Conservation (phyloP, 2,888 invertebrate species). For the Boloria euphrosyne region DNA sequence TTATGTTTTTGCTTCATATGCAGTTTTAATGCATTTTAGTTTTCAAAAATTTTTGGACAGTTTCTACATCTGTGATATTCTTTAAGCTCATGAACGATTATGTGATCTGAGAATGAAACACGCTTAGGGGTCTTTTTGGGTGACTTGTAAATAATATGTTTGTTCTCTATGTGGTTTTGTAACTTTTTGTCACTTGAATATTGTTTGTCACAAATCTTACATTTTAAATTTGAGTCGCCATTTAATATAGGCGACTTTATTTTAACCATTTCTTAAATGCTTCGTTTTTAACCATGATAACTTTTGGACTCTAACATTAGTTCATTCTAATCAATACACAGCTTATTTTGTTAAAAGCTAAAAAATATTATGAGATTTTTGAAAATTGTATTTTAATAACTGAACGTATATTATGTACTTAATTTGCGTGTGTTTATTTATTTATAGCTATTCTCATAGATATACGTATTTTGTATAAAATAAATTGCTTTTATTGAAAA, state of each 20-base stretch:
- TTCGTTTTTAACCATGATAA: no score
- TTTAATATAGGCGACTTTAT: constrained; percentile 34
- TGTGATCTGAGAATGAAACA: constrained; percentile 69
- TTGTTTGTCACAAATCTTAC: constrained; percentile 65
- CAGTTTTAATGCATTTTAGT: constrained; percentile 54
- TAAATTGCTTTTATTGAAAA: no score
- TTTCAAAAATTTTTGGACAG: constrained; percentile 64
- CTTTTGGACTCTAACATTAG: no score
- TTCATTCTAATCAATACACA: no score
- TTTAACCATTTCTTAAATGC: constrained; percentile 40
- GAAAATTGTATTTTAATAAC: no score
- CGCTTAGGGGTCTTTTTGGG: constrained; percentile 57
- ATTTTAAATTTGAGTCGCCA: constrained; percentile 48
- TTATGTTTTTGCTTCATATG: constrained; percentile 64
- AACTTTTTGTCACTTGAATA: constrained; percentile 61
- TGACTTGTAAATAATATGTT: constrained; percentile 59
- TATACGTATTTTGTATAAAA: no score
- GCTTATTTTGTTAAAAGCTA: no score
- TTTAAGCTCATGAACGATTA: constrained; percentile 65
- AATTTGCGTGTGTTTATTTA: no score
- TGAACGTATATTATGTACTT: no score
- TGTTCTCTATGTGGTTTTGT: constrained; percentile 61
- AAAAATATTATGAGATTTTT: no score
- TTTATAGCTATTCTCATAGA: no score
- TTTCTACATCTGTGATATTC: constrained; percentile 71